Evolutionary conservation across 2,797 vertebrate species (phyloP), one percentile per base, ranked within the genome.

Genomic region (Sandelia bainsii): DNA sequence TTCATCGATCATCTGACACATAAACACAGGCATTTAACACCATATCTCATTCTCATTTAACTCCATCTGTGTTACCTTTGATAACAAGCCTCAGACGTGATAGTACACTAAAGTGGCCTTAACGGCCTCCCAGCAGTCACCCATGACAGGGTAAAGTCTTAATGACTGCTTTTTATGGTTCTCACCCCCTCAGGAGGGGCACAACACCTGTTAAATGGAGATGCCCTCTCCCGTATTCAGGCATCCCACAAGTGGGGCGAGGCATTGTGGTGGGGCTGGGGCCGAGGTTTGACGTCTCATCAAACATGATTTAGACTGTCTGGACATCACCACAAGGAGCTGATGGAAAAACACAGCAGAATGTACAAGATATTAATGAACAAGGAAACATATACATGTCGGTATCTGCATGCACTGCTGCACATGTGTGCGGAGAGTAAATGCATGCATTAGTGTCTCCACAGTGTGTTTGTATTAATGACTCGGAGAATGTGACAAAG

Each of bases 71-170:
- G 88, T 93, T 83, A 75, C 79, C 86, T 75, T 46, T 86, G 75
- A 89, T 92, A 93, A 93, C 84, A 60, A 92, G 87, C 79, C 80
- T 76, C 68, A 78, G 83, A 93, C 77, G 81, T 88, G 88, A 93
- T 90, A 83, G 87, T 93, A 92, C 90, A 87, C 89, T 92, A 92
- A 93, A 93, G 85, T 92, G 89, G 80, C 76, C 83, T 80, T 94
- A 93, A 94, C 91, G 87, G 87, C 74, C 85, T 83, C 87, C 72
- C 87, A 84, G 90, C 92, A 93, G 89, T 94, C 93, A 93, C 89
- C 93, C 93, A 65, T 93, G 93, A 92, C 92, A 91, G 88, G 92
- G 93, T 94, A 92, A 92, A 93, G 90, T 89, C 89, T 88, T 93
- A 90, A 93, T 92, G 89, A 80, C 77, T 85, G 83, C 76, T 80